Evolutionary conservation across 2,113 vertebrate genomes (phyloP).

Genomic region (Sitta europaea): DNA sequence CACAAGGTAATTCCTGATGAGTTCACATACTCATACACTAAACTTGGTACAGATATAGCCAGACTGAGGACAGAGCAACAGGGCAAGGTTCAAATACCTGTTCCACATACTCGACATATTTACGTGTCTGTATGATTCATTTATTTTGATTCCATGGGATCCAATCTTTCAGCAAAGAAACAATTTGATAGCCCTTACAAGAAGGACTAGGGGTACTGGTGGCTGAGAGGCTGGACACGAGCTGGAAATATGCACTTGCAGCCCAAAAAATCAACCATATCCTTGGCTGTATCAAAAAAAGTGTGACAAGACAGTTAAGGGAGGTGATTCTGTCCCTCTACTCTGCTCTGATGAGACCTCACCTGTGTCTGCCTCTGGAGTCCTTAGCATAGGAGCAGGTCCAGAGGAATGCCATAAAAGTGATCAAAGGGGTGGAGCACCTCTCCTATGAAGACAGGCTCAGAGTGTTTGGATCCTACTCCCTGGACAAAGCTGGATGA

Average conservation of each 20-base stretch:
- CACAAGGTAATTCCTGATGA: background rate
- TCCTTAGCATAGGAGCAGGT: background rate
- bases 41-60: background rate
- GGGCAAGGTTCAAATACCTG: background rate
- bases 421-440: background rate
- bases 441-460: background rate
- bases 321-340: background rate
- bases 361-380: background rate
- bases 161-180: background rate
- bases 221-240: background rate
- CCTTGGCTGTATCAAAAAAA: background rate
- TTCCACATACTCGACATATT: background rate
- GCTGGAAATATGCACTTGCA: rapidly evolving
- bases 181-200: background rate
- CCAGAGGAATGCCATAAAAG: background rate
- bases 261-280: background rate
- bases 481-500: background rate
- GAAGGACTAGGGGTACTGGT: background rate
- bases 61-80: background rate
- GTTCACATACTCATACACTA: background rate
- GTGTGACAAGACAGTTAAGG: rapidly evolving
- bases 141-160: background rate
- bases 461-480: background rate
- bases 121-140: background rate
- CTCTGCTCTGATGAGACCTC: background rate